phyloP scores from a whole-genome alignment of 1,140 invertebrate species.

The Sycophaga agraensis region DNA sequence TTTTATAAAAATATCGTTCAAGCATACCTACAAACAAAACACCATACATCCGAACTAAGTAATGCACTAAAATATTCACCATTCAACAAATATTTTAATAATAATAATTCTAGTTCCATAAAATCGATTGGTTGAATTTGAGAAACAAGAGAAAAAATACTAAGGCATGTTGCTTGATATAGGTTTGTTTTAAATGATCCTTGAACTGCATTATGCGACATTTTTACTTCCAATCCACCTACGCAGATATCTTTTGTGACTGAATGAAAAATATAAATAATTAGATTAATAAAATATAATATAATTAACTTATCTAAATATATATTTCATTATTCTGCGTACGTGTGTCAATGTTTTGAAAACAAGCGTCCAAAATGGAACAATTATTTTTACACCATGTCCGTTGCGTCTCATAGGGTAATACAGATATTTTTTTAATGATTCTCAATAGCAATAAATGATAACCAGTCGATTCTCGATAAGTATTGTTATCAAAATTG shows the following conservation, averaged over 20 bases:
- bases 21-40: conserved; percentile 43
- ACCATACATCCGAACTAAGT: conserved; percentile 47
- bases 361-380: conserved; percentile 40
- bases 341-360: conserved; percentile 42
- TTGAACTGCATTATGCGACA: conserved; percentile 30
- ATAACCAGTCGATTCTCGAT: conserved; percentile 36
- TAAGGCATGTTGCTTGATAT: conserved; percentile 44
- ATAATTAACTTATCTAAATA: background rate
- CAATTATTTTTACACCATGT: conserved; percentile 36
- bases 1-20: background rate
- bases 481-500: conserved; percentile 29
- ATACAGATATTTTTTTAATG: conserved; percentile 39
- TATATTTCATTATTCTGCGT: conserved; percentile 26
- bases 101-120: conserved; percentile 34
- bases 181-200: conserved; percentile 27
- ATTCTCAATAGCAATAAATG: conserved; percentile 43
- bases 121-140: conserved; percentile 38
- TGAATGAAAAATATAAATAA: conserved; percentile 10
- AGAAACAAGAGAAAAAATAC: conserved; percentile 38
- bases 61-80: conserved; percentile 43
- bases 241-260: conserved; percentile 36
- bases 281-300: conserved; percentile 1
- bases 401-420: conserved; percentile 30
- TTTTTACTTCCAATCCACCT: conserved; percentile 34
- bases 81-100: conserved; percentile 46